These are phyloP conservation scores for Heliconius eleuchia DNA, from an alignment of 1,140 invertebrate species.

Conservation along the genomic window DNA sequence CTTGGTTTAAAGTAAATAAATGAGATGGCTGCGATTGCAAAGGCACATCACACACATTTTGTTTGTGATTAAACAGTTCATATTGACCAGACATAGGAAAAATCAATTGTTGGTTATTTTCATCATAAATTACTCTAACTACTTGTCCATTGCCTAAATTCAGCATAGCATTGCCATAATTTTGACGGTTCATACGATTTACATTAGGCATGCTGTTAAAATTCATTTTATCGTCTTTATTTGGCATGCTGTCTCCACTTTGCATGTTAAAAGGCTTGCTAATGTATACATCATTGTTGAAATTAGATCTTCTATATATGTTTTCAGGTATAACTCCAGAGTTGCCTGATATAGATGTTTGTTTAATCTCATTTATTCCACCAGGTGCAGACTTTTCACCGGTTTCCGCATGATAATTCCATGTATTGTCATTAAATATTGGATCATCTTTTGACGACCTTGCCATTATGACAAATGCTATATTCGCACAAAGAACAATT, in stretches of 20 bases:
- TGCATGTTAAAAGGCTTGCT: slow-evolving; percentile 66
- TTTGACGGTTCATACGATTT: slow-evolving; percentile 57
- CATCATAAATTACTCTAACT: slow-evolving; percentile 71
- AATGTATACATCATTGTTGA: slow-evolving; percentile 65
- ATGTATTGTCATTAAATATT: slow-evolving; percentile 72
- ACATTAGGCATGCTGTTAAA: slow-evolving; percentile 58
- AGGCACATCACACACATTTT: slow-evolving; percentile 58
- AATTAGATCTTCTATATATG: slow-evolving; percentile 62
- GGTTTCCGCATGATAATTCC: slow-evolving; percentile 69
- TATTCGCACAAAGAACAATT: slow-evolving; percentile 40
- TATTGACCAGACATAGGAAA: slow-evolving; percentile 76
- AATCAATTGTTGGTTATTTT: slow-evolving; percentile 74
- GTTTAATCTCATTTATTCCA: slow-evolving; percentile 58
- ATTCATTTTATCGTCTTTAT: slow-evolving; percentile 59
- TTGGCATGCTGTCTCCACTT: slow-evolving; percentile 49
- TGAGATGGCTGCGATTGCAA: slow-evolving; percentile 54
- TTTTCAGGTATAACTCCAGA: slow-evolving; percentile 58
- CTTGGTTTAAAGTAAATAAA: slow-evolving; percentile 65
- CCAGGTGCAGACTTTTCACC: slow-evolving; percentile 64
- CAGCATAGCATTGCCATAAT: slow-evolving; percentile 71
- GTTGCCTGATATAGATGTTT: slow-evolving; percentile 51
- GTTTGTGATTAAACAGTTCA: slow-evolving; percentile 72
- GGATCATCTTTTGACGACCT: slow-evolving; percentile 76
- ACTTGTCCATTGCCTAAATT: slow-evolving; percentile 75
- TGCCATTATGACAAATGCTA: slow-evolving; percentile 70